Conservation (phyloP, 1,140 invertebrate genomes). For the Littorina saxatilis region DNA sequence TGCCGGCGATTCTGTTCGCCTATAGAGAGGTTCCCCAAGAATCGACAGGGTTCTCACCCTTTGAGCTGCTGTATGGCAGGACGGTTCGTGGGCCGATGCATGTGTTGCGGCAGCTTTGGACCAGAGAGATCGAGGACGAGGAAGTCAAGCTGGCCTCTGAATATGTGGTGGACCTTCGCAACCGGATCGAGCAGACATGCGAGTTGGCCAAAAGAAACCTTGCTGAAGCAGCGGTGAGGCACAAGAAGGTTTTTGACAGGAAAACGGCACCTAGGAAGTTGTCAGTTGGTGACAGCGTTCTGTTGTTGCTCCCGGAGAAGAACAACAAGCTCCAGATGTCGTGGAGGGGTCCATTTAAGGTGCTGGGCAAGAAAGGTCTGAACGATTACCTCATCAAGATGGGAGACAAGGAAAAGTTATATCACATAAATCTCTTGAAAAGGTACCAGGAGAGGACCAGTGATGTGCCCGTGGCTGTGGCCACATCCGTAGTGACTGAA, state of each 20-base stretch:
- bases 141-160: constrained; percentile 42
- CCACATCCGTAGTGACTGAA: not conserved
- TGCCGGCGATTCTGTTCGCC: constrained; percentile 40
- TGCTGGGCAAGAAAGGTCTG: constrained; percentile 4
- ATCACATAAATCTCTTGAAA: constrained; percentile 48
- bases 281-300: constrained; percentile 29
- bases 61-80: constrained; percentile 34
- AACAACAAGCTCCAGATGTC: constrained; percentile 44
- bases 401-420: constrained; percentile 37
- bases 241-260: constrained; percentile 18
- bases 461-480: not conserved
- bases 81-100: constrained; percentile 22
- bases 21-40: constrained; percentile 41
- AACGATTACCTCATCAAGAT: constrained; percentile 40
- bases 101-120: constrained; percentile 55
- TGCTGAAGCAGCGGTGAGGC: not conserved
- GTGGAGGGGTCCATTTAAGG: constrained; percentile 43
- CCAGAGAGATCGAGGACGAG: constrained; percentile 35
- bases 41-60: constrained; percentile 26
- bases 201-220: constrained; percentile 38
- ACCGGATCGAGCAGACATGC: constrained; percentile 31
- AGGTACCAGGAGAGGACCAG: not conserved
- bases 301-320: constrained; percentile 43
- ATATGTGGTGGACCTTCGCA: constrained; percentile 36
- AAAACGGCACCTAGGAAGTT: not conserved